A percentile compares a stretch with the other conserved stretches of the same genome.
These are phyloP conservation scores for Adelognathus sp. DNA, from an alignment of 2,888 invertebrate species.

Conservation along the genomic window DNA sequence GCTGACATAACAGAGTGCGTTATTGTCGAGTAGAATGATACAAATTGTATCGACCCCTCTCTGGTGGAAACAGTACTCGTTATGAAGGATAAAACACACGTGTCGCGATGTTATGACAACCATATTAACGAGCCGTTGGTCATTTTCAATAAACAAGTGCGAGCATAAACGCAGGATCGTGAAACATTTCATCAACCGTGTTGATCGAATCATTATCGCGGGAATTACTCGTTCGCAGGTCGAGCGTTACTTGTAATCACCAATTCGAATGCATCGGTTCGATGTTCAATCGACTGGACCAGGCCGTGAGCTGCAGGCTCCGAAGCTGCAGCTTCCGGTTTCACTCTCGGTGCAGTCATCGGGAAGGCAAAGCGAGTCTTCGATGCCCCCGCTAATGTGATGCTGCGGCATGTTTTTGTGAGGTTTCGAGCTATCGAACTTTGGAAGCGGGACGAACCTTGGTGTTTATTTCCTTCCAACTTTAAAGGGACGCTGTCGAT, in stretches of 20 bases:
- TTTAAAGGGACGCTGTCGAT: too few relatives aligned
- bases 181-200: slow-evolving; percentile 14
- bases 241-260: slow-evolving; percentile 36
- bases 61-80: not conserved
- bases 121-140: not conserved
- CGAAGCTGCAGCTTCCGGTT: not conserved
- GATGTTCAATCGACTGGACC: slow-evolving; percentile 8
- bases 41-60: not conserved
- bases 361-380: not conserved
- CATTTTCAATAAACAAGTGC: not conserved
- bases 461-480: too few relatives aligned
- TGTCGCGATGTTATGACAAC: not conserved
- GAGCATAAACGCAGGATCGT: not conserved
- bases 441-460: too few relatives aligned
- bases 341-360: not conserved
- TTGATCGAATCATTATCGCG: slow-evolving; percentile 37
- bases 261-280: slow-evolving; percentile 50
- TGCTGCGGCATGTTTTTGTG: too few relatives aligned
- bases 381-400: too few relatives aligned
- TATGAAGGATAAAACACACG: not conserved
- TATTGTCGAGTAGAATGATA: not conserved
- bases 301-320: too few relatives aligned
- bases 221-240: not conserved
- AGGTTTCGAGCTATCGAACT: too few relatives aligned
- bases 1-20: not conserved